These are phyloP conservation scores for Carcharodon carcharias DNA, from an alignment of 2,797 vertebrate genomes.

Conservation along the genomic window DNA sequence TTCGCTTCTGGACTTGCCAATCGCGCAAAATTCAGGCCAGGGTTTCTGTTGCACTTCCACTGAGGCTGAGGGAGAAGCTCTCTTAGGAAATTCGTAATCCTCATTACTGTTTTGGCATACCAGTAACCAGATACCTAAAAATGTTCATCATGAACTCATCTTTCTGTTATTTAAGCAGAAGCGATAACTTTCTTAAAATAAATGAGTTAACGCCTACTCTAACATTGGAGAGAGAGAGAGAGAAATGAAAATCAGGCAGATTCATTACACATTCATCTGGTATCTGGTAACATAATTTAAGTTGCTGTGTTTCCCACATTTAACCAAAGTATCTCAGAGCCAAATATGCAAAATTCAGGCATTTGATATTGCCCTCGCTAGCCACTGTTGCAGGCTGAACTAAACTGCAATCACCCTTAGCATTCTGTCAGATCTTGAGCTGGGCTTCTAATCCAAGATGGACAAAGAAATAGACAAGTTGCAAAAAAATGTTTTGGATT, in stretches of 20 bases:
- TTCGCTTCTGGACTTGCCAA: no score
- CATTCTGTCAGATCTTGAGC: neutral
- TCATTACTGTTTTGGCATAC: neutral
- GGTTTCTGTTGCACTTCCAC: neutral
- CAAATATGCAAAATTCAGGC: neutral
- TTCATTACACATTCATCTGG: neutral
- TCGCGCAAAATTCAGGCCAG: no score
- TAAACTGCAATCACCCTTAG: neutral
- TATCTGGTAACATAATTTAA: neutral
- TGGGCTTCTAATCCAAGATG: no score
- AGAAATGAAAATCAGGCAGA: neutral
- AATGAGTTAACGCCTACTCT: neutral
- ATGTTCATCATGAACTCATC: neutral
- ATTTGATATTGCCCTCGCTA: neutral
- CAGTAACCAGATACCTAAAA: neutral
- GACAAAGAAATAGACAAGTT: no score
- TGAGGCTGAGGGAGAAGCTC: neutral
- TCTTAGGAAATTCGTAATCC: neutral
- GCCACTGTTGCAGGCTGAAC: neutral
- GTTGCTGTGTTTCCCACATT: neutral
- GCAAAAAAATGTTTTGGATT: no score
- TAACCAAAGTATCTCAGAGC: neutral
- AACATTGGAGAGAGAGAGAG: neutral
- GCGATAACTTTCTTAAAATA: neutral
- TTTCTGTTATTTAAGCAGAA: neutral